Base-by-base conservation (phyloP, 2,888 invertebrate species). In the Physocephala rufipes region DNA sequence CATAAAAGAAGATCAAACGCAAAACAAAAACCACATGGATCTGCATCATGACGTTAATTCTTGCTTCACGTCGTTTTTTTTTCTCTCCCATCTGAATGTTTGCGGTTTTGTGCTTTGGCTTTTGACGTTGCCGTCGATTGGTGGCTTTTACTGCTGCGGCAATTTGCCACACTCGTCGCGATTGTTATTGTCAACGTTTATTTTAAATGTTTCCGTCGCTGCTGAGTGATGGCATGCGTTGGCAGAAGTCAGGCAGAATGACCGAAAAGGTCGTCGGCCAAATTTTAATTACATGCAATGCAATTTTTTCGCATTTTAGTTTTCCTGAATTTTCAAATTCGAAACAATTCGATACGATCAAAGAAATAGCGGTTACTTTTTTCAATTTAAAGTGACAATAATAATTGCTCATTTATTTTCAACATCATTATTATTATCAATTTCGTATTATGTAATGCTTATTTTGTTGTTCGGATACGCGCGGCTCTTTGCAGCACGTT, bases 211-310 rank as follows among this genome's bases (percentile, higher is more conserved):
- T 58, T 67, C 59, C 59, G 59, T 16, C 58, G 21, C 45, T n/a
- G 19, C 21, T 64, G 21, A 5, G 28, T 19, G 15, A 45, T 24
- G 9, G 64, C 45, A 45, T 28, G 21, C 53, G 28, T 5, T 16
- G 24, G 51, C 66, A 66, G 53, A 36, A 21, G 16, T 7, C 36
- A 36, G 16, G n/a, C 49, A 19, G 16, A 4, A 13, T 26, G 19
- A 43, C 21, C 43, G 21, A 15, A 45, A 43, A 58, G 43, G 58
- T 59, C 61, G 61, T 67, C 67, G 59, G 67, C 59, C 45, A 67
- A 61, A 67, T 67, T 61, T 61, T 67, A 61, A 67, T 67, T 67
- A 43, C 67, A 61, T 61, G 59, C 59, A 49, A 59, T 30, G 59
- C 59, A 47, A 47, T 67, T 67, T 67, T 45, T 24, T 43, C 16